phyloP scores from a whole-genome alignment of 2,113 vertebrate genomes.

The Poecilia latipinna region DNA sequence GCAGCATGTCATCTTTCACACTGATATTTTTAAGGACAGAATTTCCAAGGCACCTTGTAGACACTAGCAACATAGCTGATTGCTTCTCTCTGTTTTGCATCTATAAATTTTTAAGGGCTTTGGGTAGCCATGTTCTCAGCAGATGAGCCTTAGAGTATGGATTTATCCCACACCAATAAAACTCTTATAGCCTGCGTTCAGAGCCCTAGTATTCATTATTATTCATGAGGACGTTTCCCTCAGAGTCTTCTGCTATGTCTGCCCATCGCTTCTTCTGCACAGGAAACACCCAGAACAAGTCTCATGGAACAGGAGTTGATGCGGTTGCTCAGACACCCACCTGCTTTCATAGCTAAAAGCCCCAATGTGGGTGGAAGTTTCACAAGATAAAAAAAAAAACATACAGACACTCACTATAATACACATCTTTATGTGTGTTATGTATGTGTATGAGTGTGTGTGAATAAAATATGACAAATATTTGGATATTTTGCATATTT shows the following conservation, averaged over 20 bases:
- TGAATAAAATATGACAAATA: not conserved
- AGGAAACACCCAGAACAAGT: constrained; percentile 20
- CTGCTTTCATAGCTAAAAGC: not conserved
- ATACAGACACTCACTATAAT: no score
- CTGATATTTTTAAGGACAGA: constrained; percentile 20
- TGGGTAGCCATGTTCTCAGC: constrained; percentile 38
- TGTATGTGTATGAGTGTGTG: no score
- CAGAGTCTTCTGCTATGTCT: not conserved
- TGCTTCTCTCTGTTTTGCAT: constrained; percentile 49
- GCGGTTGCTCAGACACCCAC: constrained; percentile 12
- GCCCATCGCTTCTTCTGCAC: constrained; percentile 16
- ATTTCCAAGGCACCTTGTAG: constrained; percentile 15
- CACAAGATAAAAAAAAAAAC: constrained; percentile 11
- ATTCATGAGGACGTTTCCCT: constrained; percentile 51
- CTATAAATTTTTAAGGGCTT: constrained; percentile 54
- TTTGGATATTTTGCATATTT: not conserved
- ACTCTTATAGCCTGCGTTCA: constrained; percentile 38
- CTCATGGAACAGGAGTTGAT: constrained; percentile 40
- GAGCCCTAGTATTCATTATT: constrained; percentile 45
- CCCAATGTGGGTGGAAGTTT: not conserved
- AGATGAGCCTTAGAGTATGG: constrained; percentile 55
- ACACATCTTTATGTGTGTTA: no score
- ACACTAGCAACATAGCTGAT: constrained; percentile 39
- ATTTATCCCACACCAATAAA: constrained; percentile 57
- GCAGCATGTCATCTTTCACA: constrained; percentile 12